Conservation (phyloP, 2,113 vertebrate species). For the Microtus oregoni region DNA sequence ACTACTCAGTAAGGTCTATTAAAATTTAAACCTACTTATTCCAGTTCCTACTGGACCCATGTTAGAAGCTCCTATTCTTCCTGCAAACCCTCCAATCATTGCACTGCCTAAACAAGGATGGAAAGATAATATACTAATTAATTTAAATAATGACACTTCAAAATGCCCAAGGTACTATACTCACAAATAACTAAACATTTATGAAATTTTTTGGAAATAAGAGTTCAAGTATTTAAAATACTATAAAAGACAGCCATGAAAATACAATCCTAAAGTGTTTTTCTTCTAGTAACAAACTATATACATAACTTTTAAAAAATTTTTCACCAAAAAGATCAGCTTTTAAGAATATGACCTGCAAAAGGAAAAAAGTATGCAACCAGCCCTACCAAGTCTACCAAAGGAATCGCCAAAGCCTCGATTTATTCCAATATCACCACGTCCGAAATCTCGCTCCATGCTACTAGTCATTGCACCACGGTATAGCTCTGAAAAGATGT, state of each 20-base stretch:
- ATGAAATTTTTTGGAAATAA: slow-evolving; percentile 58
- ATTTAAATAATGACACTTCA: slow-evolving; percentile 75
- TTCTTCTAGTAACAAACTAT: slow-evolving; percentile 50
- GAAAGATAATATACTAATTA: slow-evolving; percentile 85
- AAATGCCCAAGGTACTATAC: slow-evolving; percentile 69
- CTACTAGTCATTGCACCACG: slow-evolving; percentile 94
- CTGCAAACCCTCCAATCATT: slow-evolving; percentile 94
- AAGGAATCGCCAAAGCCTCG: slow-evolving; percentile 96
- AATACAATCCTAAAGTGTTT: slow-evolving; percentile 66
- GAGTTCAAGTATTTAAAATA: slow-evolving; percentile 44
- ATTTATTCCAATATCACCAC: slow-evolving; percentile 94
- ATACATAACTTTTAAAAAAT: background rate
- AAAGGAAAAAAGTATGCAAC: slow-evolving; percentile 63
- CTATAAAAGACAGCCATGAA: slow-evolving; percentile 30
- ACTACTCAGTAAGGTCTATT: slow-evolving; percentile 82
- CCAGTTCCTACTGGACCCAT: slow-evolving; percentile 95
- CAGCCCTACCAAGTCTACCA: slow-evolving; percentile 94
- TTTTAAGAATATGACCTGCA: slow-evolving; percentile 52
- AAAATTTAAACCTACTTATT: slow-evolving; percentile 93
- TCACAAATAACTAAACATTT: slow-evolving; percentile 67
- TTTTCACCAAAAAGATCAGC: slow-evolving; percentile 39
- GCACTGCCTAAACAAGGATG: slow-evolving; percentile 90
- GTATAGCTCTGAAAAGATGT: slow-evolving; percentile 89
- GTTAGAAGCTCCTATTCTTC: slow-evolving; percentile 95
- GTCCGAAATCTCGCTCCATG: slow-evolving; percentile 96